phyloP scores from a whole-genome alignment of 2,113 vertebrate genomes.

The Barbus barbus region DNA sequence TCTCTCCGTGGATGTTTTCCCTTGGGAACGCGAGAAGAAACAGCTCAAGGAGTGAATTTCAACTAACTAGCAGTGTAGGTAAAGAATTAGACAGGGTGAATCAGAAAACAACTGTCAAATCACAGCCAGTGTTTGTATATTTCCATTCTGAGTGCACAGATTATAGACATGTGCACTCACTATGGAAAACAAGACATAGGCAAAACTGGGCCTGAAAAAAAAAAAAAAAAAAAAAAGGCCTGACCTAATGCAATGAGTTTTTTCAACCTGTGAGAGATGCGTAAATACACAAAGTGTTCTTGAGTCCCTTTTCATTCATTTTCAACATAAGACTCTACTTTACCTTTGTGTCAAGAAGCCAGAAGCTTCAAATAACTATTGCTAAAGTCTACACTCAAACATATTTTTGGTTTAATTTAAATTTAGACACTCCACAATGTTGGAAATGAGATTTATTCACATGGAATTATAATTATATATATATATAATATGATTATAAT shows the following conservation, averaged over 20 bases:
- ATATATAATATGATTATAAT: no score
- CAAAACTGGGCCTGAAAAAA: no score
- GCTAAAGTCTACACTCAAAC: not conserved
- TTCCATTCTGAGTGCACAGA: not conserved
- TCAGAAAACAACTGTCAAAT: slow-evolving; percentile 5
- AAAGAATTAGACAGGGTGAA: not conserved
- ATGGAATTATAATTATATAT: not conserved
- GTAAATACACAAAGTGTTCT: not conserved
- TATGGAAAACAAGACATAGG: not conserved
- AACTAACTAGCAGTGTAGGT: not conserved
- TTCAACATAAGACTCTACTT: not conserved
- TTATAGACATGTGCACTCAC: not conserved
- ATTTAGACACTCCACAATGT: not conserved
- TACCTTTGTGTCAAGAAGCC: not conserved
- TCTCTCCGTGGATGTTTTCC: slow-evolving; percentile 55
- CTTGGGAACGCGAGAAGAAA: slow-evolving; percentile 67
- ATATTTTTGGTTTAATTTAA: not conserved
- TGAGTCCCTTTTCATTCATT: not conserved
- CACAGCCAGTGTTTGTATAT: not conserved
- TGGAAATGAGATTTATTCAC: not conserved
- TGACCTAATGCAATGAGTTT: not conserved
- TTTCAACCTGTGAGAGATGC: not conserved
- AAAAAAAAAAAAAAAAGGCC: no score
- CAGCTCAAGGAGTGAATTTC: slow-evolving; percentile 53
- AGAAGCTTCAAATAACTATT: not conserved